Base-by-base conservation (phyloP, 2,113 vertebrate genomes). In the Colinus virginianus region DNA sequence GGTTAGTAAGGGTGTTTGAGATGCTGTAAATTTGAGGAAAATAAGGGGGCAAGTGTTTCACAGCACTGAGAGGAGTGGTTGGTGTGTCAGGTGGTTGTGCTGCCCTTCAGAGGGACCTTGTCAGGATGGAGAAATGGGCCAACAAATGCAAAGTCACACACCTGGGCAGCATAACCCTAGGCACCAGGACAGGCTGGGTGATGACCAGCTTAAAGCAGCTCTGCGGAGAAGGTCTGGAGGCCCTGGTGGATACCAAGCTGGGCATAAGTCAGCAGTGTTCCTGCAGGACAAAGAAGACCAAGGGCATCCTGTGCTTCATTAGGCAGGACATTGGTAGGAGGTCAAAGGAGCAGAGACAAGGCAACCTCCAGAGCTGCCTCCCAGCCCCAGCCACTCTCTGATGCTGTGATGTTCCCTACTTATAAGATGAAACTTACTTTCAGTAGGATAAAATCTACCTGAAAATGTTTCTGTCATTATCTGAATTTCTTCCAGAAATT, bases 391-490 rank as follows among this genome's bases (percentile, higher is more conserved):
- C 48, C 15, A 9, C 66, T 36, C 2, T 0, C 62, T 36, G 21
- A 72, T 69, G 58, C 48, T 36, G 8, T 68, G 49, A 34, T 13
- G 76, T 82, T 49, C 87, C 22, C 36, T 63, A 1, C 51, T 51
- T 61, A 53, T 55, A 74, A 69, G 42, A 68, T n/a, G 91, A 90
- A 79, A 45, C 13, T 79, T 90, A 20, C 49, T 87, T 95, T 82
- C 78, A 85, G 28, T 55, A 77, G 15, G 14, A 36, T 49, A 69
- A 76, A 89, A 48, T 49, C 79, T 45, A 10, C 34, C 75, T 59
- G 46, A 49, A 91, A 93, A 77, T 26, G 21, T 77, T 72, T 82
- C 87, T 72, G 81, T 74, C 19, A 55, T 87, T 91, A 84, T 77
- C 59, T 67, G 68, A 85, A 77, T 85, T 91, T 80, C 34, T 76